phyloP scores from a whole-genome alignment of 2,888 invertebrate species.

The Eristalinus aeneus region DNA sequence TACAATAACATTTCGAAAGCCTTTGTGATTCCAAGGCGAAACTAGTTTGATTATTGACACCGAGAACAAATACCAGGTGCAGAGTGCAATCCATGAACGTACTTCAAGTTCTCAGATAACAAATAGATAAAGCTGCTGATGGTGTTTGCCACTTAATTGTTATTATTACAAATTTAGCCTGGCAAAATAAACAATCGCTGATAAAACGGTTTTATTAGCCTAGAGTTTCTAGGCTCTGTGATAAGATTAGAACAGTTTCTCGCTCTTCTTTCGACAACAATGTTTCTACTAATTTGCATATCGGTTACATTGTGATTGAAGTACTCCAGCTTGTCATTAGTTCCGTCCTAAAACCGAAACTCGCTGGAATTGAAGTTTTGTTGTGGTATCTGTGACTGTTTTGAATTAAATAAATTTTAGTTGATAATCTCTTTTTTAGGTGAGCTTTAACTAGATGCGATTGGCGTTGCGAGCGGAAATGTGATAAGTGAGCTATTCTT shows the following conservation, averaged over 20 bases:
- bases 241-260: slow-evolving; percentile 1
- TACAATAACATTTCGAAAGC: background rate
- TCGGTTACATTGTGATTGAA: background rate
- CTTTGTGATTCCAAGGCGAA: background rate
- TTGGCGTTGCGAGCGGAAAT: background rate
- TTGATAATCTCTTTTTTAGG: background rate
- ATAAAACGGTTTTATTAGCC: slow-evolving; percentile 12
- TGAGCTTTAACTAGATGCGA: background rate
- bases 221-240: background rate
- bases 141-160: background rate
- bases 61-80: background rate
- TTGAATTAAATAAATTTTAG: background rate
- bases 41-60: background rate
- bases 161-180: background rate
- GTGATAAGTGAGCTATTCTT: background rate
- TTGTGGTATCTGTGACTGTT: background rate
- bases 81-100: background rate
- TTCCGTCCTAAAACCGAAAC: background rate
- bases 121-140: background rate
- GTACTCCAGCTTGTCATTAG: background rate
- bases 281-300: slow-evolving; percentile 11
- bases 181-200: background rate
- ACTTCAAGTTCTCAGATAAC: background rate
- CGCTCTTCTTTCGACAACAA: slow-evolving; percentile 6
- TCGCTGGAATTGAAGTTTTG: background rate